Evolutionary conservation across 2,888 invertebrate genomes (phyloP).

Genomic region (Drosophila neonasuta): DNA sequence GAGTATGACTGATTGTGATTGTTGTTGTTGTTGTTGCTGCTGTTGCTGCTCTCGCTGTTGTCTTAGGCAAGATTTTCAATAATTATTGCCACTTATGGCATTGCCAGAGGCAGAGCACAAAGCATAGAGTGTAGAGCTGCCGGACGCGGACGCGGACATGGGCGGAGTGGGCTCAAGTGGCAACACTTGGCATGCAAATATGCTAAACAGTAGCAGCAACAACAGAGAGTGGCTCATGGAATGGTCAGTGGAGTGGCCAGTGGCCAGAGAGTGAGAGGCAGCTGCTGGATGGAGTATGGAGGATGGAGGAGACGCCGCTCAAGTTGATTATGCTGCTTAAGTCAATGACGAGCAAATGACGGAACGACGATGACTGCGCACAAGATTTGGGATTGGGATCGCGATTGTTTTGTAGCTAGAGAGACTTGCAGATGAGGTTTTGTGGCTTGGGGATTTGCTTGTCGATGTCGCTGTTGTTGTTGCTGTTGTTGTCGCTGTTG

Average conservation of each 20-base stretch:
- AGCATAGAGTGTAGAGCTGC: constrained; percentile 18
- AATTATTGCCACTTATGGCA: constrained; percentile 80
- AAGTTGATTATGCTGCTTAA: constrained; percentile 78
- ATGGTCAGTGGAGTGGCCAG: constrained; percentile 2
- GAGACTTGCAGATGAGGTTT: constrained; percentile 23
- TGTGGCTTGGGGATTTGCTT: constrained; percentile 30
- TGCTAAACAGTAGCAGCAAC: constrained; percentile 75
- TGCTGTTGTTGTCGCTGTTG: constrained; percentile 19
- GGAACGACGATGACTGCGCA: constrained; percentile 64
- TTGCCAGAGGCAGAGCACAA: constrained; percentile 44
- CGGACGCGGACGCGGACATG: constrained; percentile 53
- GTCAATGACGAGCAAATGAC: constrained; percentile 59
- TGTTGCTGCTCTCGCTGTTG: constrained; percentile 57
- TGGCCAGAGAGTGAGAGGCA: not conserved
- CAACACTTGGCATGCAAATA: constrained; percentile 76
- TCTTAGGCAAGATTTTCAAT: constrained; percentile 79
- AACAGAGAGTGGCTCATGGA: constrained; percentile 33
- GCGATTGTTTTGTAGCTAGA: constrained; percentile 1
- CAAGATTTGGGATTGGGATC: constrained; percentile 63
- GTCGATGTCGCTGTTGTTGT: constrained; percentile 17
- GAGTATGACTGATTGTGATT: constrained; percentile 30
- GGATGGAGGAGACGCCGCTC: constrained; percentile 40
- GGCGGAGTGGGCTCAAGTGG: constrained; percentile 64
- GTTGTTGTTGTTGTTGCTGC: constrained; percentile 29
- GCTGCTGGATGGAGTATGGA: constrained; percentile 4